Conservation (phyloP, 2,888 invertebrate species). For the Idaea straminata region DNA sequence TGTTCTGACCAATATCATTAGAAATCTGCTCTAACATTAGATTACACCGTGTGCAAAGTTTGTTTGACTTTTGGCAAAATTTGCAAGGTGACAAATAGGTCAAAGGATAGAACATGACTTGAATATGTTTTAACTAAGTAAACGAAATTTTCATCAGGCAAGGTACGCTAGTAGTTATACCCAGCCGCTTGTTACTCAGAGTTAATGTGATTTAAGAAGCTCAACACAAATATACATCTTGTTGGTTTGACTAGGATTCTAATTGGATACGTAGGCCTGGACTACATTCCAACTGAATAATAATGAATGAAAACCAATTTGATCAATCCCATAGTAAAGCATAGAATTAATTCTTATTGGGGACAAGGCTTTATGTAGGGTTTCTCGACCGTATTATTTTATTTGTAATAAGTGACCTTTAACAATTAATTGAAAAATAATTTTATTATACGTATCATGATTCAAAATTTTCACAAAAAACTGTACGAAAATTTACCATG, state of each 20-base stretch:
- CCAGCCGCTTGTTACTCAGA: conserved; percentile 67
- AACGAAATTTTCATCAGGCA: conserved; percentile 68
- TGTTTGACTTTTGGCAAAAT: background rate
- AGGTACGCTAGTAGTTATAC: conserved; percentile 48
- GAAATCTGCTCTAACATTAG: too few species aligned
- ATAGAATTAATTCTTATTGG: background rate
- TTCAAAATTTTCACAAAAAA: background rate
- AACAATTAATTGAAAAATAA: background rate
- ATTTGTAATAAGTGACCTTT: background rate
- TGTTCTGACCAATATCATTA: too few species aligned
- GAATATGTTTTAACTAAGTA: conserved; percentile 59
- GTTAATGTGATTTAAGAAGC: conserved; percentile 74
- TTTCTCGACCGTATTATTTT: background rate
- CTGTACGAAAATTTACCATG: background rate
- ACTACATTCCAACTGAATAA: conserved; percentile 59
- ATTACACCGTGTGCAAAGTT: background rate
- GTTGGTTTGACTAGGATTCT: conserved; percentile 51
- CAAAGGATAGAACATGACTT: conserved; percentile 56
- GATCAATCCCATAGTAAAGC: conserved; percentile 27
- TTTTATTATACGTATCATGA: background rate
- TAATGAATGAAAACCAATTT: conserved; percentile 42
- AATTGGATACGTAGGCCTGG: conserved; percentile 63
- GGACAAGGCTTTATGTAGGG: background rate
- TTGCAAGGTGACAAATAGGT: conserved; percentile 11
- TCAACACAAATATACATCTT: conserved; percentile 72